Evolutionary conservation across 2,888 invertebrate species (phyloP).

Genomic region (Acholoe squamosa): DNA sequence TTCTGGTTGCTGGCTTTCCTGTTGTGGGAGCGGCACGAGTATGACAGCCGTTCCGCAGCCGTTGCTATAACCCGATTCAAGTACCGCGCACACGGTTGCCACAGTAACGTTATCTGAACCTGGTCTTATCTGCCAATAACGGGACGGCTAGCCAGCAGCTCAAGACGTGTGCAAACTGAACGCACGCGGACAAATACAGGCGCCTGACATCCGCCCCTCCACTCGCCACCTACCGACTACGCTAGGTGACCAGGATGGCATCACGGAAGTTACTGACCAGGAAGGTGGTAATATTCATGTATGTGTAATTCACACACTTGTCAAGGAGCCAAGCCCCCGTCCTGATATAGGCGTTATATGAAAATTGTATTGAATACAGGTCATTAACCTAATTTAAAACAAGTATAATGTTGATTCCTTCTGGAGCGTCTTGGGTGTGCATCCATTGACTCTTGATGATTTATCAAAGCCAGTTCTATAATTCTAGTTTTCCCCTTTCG

Average conservation of each 20-base stretch:
- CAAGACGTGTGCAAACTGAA: slow-evolving; percentile 52
- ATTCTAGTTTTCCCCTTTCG: too few relatives aligned
- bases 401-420: too few relatives aligned
- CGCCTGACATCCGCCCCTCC: neutral
- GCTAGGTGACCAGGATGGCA: neutral
- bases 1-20: neutral
- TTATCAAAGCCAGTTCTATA: too few relatives aligned
- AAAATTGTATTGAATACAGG: neutral
- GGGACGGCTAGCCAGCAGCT: neutral
- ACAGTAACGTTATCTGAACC: slow-evolving; percentile 32
- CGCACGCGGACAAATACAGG: slow-evolving; percentile 41
- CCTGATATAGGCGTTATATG: neutral
- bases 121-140: slow-evolving; percentile 54
- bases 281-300: too few relatives aligned
- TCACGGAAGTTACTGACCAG: slow-evolving; percentile 8
- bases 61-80: neutral
- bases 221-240: neutral
- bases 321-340: too few relatives aligned
- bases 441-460: too few relatives aligned
- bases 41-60: neutral
- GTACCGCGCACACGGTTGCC: slow-evolving; percentile 7
- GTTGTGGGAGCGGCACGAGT: neutral
- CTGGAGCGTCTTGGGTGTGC: too few relatives aligned
- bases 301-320: too few relatives aligned
- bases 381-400: too few relatives aligned